Evolutionary conservation across 2,888 invertebrate species (phyloP).

Genomic region (Caenorhabditis sp.): DNA sequence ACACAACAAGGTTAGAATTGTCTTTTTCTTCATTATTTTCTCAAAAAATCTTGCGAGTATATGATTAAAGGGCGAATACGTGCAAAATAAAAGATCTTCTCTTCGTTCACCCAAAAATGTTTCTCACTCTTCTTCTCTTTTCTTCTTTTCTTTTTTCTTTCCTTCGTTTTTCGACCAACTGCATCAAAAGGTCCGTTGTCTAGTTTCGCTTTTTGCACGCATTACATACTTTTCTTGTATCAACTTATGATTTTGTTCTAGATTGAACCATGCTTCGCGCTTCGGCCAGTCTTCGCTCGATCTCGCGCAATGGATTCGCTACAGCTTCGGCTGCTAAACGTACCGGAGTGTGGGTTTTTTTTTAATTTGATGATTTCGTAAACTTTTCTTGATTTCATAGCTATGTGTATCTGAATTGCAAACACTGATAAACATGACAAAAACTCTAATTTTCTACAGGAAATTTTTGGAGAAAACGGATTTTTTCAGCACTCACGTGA

Average conservation of each 20-base stretch:
- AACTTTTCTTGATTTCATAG: no score
- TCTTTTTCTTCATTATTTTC: neutral
- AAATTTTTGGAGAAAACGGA: no score
- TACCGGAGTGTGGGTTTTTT: conserved; percentile 20
- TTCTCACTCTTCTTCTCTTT: conserved; percentile 1
- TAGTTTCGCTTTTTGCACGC: neutral
- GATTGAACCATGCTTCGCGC: conserved; percentile 44
- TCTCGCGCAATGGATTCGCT: conserved; percentile 9
- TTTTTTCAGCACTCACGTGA: no score
- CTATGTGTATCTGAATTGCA: no score
- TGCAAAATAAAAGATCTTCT: conserved; percentile 36
- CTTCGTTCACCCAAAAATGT: conserved; percentile 5
- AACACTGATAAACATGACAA: no score
- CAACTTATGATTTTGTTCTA: neutral
- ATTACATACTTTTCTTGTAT: neutral
- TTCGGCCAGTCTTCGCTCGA: conserved; percentile 16
- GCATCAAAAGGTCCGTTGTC: neutral
- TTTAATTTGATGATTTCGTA: neutral
- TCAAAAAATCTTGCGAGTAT: conserved; percentile 1
- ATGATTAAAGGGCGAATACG: conserved; percentile 41
- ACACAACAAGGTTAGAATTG: neutral
- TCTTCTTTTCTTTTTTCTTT: conserved; percentile 2
- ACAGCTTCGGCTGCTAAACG: conserved; percentile 15
- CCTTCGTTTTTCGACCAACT: neutral
- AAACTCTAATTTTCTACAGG: no score